Evolutionary conservation across 2,113 vertebrate species (phyloP).

Genomic region (Potamarius usumacintae): DNA sequence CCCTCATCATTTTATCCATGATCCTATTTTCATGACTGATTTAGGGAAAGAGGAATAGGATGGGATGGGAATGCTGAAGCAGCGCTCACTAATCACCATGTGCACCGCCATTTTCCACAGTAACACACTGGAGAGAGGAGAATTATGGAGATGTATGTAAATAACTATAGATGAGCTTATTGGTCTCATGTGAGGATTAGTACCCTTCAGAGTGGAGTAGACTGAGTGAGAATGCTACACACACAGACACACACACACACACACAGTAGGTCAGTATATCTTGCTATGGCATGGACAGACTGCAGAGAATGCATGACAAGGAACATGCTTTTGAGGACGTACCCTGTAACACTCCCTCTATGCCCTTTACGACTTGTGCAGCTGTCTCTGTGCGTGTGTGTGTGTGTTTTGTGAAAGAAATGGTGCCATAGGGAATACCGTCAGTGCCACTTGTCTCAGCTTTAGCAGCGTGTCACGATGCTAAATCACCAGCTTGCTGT

Average conservation of each 20-base stretch:
- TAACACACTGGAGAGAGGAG: slow-evolving; percentile 70
- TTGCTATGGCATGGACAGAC: background rate
- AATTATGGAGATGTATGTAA: slow-evolving; percentile 77
- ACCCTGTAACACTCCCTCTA: slow-evolving; percentile 20
- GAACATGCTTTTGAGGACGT: slow-evolving; percentile 13
- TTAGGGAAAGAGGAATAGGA: background rate
- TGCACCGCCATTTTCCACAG: slow-evolving; percentile 59
- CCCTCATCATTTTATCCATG: slow-evolving; percentile 33
- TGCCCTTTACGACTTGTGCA: slow-evolving; percentile 33
- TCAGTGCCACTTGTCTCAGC: background rate
- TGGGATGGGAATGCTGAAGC: slow-evolving; percentile 54
- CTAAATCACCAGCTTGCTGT: slow-evolving; percentile 12
- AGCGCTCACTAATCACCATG: slow-evolving; percentile 57
- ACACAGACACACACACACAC: slow-evolving; percentile 7
- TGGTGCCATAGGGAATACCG: slow-evolving; percentile 3
- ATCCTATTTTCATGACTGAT: slow-evolving; percentile 2
- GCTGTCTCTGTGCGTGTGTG: slow-evolving; percentile 22
- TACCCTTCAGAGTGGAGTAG: slow-evolving; percentile 67
- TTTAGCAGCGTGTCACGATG: slow-evolving; percentile 3
- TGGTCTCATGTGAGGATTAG: slow-evolving; percentile 68
- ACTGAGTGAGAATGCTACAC: slow-evolving; percentile 51
- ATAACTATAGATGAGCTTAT: slow-evolving; percentile 65
- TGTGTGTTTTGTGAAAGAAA: slow-evolving; percentile 21
- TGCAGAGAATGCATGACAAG: slow-evolving; percentile 22
- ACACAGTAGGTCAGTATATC: slow-evolving; percentile 8